Percentiles rank a stretch among this genome's conserved stretches.
These are phyloP conservation scores for Thunnus albacares DNA, from an alignment of 2,797 vertebrate genomes.

Conservation along the genomic window DNA sequence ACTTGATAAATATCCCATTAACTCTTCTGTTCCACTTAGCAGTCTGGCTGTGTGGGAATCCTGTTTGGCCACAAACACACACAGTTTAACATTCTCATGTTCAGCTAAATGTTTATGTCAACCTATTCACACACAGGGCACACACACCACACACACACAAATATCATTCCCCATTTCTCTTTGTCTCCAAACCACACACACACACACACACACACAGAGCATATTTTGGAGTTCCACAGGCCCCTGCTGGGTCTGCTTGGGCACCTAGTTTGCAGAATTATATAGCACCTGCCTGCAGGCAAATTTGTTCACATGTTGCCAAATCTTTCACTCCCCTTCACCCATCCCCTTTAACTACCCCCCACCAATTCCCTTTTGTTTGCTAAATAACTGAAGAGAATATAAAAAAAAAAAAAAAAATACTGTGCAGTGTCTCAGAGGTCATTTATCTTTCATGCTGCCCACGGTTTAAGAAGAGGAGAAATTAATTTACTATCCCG, in stretches of 20 bases:
- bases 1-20: conserved; percentile 84
- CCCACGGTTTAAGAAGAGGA: conserved; percentile 42
- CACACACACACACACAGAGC: conserved; percentile 3
- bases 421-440: conserved; percentile 34
- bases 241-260: conserved; percentile 36
- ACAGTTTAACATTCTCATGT: conserved; percentile 32
- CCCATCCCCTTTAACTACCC: conserved; percentile 4
- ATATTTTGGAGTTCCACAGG: conserved; percentile 41
- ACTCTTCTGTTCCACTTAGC: conserved; percentile 76
- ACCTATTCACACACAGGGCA: conserved; percentile 23
- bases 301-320: conserved; percentile 46
- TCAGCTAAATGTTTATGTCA: conserved; percentile 37
- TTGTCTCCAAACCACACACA: background rate
- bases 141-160: conserved; percentile 15
- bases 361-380: conserved; percentile 44
- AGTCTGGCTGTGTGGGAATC: conserved; percentile 67
- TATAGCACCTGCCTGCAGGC: conserved; percentile 70
- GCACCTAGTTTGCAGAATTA: conserved; percentile 71
- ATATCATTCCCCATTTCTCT: background rate
- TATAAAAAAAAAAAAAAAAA: conserved; percentile 16
- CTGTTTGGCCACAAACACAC: conserved; percentile 38
- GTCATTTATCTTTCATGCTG: conserved; percentile 67
- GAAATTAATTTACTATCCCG: conserved; percentile 65
- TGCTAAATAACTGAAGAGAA: conserved; percentile 66
- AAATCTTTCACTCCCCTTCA: conserved; percentile 44